Evolutionary conservation across 2,888 invertebrate genomes (phyloP), one percentile per base, ranked within the genome.

Genomic region (Drosophila falleni): DNA sequence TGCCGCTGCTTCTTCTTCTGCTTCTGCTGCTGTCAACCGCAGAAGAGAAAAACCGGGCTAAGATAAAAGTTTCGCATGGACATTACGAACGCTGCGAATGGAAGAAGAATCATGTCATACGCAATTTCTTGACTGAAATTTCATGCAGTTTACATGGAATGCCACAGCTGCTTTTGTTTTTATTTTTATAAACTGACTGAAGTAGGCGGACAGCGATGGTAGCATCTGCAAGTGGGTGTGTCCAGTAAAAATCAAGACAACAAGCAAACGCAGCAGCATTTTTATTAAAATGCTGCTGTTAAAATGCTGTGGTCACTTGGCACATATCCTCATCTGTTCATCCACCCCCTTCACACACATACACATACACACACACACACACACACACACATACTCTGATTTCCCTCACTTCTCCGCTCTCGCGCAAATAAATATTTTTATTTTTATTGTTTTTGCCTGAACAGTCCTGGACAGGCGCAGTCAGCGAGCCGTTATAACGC

Each of bases 221-320:
- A 49, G 50, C 76, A 67, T 60, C 66, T 71, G 78, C 67, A 62
- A 62, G 49, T 60, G 80, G 81, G 82, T 70, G 86, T 70, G 82
- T 49, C 35, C 53, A 51, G 49, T 46, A 15, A 66, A 80, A 71
- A 83, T 75, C 80, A 80, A 70, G 76, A 76, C 63, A 71, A 58
- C 59, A 55, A 49, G 62, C 60, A 29, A 64, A 53, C 29, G 50
- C 16, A 73, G 67, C 55, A 67, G 66, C 70, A 70, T 81, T 83
- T 87, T 78, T 74, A 80, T 78, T 74, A 83, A 83, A 87, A 74
- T 73, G 64, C 71, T 71, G 72, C 84, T 78, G 83, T 84, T 81
- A 81, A 84, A 84, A 81, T 71, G 68, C 71, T 81, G 87, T 71
- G 80, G 87, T 81, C 87, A 81, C 71, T 83, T 69, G 68, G 62